These are phyloP conservation scores for Xenops minutus DNA, from an alignment of 2,797 vertebrate genomes.

Conservation along the genomic window DNA sequence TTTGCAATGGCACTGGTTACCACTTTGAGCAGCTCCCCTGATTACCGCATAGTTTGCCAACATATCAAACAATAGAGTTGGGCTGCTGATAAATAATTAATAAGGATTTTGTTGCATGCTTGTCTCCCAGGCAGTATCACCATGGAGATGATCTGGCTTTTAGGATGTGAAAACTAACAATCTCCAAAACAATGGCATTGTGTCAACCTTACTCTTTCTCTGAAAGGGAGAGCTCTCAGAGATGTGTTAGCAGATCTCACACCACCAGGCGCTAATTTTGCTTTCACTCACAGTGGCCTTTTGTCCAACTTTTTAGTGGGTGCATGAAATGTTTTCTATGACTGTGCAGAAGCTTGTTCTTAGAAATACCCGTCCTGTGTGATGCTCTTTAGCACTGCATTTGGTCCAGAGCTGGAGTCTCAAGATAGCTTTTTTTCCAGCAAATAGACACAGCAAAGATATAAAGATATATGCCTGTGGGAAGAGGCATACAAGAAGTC, in stretches of 20 bases:
- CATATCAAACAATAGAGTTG: not conserved
- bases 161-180: slow-evolving; percentile 12
- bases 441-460: not conserved
- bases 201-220: not conserved
- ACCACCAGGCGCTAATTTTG: not conserved
- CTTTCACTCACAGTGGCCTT: not conserved
- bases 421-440: not conserved
- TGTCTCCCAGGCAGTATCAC: slow-evolving; percentile 17
- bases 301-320: not conserved
- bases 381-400: not conserved
- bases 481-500: not conserved
- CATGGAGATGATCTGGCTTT: slow-evolving; percentile 7
- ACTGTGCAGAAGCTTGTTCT: not conserved
- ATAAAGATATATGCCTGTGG: not conserved
- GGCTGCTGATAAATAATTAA: slow-evolving; percentile 73
- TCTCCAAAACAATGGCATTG: not conserved
- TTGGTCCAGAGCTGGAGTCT: not conserved
- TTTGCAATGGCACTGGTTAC: not conserved
- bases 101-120: slow-evolving; percentile 45
- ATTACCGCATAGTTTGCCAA: not conserved
- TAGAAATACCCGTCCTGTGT: not conserved
- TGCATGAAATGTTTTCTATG: not conserved
- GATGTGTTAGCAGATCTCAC: not conserved
- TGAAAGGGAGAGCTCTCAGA: not conserved
- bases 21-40: not conserved